A percentile compares a stretch with the other conserved stretches of the same genome.
These are phyloP conservation scores for Anadara kagoshimensis DNA, from an alignment of 1,140 invertebrate genomes.

Conservation along the genomic window DNA sequence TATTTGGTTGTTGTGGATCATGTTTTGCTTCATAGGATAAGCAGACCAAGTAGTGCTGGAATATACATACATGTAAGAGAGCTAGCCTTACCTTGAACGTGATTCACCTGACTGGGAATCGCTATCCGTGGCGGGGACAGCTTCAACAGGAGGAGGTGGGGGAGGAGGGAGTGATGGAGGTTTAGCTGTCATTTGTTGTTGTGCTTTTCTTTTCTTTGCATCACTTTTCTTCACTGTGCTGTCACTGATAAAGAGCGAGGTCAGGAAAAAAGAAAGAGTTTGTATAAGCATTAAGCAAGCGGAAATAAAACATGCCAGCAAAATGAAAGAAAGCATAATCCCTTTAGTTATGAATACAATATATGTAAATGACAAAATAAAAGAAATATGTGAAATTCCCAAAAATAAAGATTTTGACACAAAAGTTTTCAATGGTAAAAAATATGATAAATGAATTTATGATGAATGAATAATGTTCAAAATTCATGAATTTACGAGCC, in stretches of 20 bases:
- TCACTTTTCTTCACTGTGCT: slow-evolving; percentile 69
- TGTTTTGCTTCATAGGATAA: too few species aligned
- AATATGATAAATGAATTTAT: too few species aligned
- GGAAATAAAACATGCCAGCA: not conserved
- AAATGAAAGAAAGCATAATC: not conserved
- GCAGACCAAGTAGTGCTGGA: not conserved
- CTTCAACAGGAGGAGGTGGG: slow-evolving; percentile 41
- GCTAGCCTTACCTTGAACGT: slow-evolving; percentile 31
- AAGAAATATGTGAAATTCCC: too few species aligned
- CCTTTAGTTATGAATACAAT: not conserved
- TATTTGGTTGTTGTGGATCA: too few species aligned
- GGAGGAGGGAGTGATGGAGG: slow-evolving; percentile 39
- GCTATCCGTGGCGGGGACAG: slow-evolving; percentile 6
- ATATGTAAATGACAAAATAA: too few species aligned
- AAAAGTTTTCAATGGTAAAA: too few species aligned
- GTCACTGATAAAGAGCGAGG: slow-evolving; percentile 52
- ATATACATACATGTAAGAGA: not conserved
- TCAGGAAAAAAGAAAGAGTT: not conserved
- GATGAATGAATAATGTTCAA: too few species aligned
- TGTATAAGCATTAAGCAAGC: not conserved
- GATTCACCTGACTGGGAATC: slow-evolving; percentile 26
- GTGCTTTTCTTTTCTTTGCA: slow-evolving; percentile 55
- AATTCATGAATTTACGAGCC: too few species aligned
- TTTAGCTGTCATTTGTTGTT: slow-evolving; percentile 29
- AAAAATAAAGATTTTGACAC: too few species aligned